These are phyloP conservation scores for Pituophis catenifer DNA, from an alignment of 2,113 vertebrate genomes.

Conservation along the genomic window DNA sequence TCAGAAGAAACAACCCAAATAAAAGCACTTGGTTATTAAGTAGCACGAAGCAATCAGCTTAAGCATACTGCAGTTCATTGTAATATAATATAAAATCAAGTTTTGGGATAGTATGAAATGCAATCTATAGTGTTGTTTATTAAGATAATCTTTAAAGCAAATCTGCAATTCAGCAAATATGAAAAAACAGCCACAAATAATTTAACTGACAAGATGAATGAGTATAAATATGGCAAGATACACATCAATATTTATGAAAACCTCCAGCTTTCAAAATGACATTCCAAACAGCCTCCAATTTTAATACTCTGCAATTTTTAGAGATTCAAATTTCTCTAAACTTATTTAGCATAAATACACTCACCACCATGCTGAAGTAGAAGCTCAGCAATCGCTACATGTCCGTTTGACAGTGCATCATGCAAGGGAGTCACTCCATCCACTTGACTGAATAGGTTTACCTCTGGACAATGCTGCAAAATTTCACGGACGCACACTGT, in stretches of 20 bases:
- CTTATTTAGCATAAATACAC: constrained; percentile 66
- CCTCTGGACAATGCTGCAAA: constrained; percentile 82
- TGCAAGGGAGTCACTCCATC: constrained; percentile 91
- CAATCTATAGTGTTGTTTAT: constrained; percentile 37
- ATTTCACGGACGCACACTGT: constrained; percentile 86
- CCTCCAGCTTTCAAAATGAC: constrained; percentile 45
- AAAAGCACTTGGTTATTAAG: constrained; percentile 34
- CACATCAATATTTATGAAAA: constrained; percentile 53
- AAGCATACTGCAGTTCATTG: background rate
- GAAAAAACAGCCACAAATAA: constrained; percentile 37
- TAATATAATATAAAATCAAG: constrained; percentile 30
- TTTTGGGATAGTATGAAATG: constrained; percentile 25
- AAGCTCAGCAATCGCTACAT: constrained; percentile 87
- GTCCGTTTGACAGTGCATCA: constrained; percentile 86
- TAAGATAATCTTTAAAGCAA: constrained; percentile 40
- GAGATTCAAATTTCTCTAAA: constrained; percentile 52
- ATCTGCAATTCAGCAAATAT: background rate
- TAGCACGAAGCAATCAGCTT: background rate
- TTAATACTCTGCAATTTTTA: constrained; percentile 37
- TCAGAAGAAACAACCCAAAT: constrained; percentile 53
- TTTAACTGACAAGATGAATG: constrained; percentile 37
- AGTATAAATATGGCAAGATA: constrained; percentile 47
- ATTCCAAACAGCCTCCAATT: constrained; percentile 33
- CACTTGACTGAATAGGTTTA: constrained; percentile 85
- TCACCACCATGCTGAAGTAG: constrained; percentile 86